Conservation (phyloP, 2,113 vertebrate species). For the Mohoua ochrocephala region DNA sequence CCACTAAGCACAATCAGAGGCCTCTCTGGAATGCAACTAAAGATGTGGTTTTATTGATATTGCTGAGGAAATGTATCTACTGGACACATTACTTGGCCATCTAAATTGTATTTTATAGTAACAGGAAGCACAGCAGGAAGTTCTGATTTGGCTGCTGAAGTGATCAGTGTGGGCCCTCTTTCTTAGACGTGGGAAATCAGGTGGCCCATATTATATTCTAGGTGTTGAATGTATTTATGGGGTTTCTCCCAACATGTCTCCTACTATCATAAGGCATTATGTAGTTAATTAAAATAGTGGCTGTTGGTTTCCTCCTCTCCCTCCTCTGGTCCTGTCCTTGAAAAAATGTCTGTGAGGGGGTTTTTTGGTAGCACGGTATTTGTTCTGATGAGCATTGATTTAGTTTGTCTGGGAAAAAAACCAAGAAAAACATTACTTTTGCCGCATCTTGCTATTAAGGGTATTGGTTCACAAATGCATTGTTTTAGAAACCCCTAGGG, state of each 20-base stretch:
- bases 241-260: background rate
- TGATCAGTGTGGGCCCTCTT: background rate
- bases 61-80: background rate
- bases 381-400: background rate
- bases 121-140: background rate
- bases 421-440: background rate
- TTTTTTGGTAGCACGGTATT: background rate
- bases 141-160: background rate
- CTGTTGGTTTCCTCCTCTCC: background rate
- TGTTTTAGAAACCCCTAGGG: background rate
- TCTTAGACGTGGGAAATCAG: background rate
- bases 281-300: background rate
- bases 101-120: background rate
- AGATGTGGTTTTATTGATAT: background rate
- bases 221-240: background rate
- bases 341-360: background rate
- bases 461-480: background rate
- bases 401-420: background rate
- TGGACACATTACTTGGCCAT: background rate
- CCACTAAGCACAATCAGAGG: background rate
- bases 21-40: background rate
- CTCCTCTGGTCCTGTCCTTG: background rate
- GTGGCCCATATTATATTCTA: background rate
- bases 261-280: background rate
- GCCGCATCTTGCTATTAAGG: background rate